These are phyloP conservation scores for Proterorhinus semilunaris DNA, from an alignment of 2,113 vertebrate species.

Conservation along the genomic window DNA sequence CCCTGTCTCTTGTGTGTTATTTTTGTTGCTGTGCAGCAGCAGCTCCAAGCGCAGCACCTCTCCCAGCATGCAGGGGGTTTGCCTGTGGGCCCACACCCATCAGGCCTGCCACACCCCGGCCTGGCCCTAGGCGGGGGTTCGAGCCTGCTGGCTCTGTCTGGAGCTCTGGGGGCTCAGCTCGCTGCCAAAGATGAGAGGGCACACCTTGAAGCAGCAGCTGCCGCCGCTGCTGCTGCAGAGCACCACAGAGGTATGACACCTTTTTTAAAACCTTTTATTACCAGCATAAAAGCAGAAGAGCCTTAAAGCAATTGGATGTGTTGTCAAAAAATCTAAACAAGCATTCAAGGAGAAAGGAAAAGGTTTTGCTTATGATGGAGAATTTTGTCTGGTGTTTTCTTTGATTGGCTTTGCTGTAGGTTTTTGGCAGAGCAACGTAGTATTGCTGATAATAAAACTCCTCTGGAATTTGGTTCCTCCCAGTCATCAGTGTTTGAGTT, in stretches of 20 bases:
- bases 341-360: conserved; percentile 22
- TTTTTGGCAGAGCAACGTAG: conserved; percentile 30
- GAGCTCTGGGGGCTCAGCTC: conserved; percentile 83
- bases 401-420: conserved; percentile 38
- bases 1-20: conserved; percentile 16
- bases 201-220: conserved; percentile 75
- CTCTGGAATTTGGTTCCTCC: conserved; percentile 32
- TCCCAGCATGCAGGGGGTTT: conserved; percentile 85
- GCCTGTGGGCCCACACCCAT: conserved; percentile 81
- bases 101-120: conserved; percentile 76
- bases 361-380: neutral
- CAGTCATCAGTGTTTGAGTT: conserved; percentile 42
- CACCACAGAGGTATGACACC: conserved; percentile 80
- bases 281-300: conserved; percentile 5
- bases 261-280: neutral
- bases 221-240: conserved; percentile 70
- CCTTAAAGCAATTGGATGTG: neutral
- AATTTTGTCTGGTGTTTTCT: conserved; percentile 27
- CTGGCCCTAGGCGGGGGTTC: conserved; percentile 81
- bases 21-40: conserved; percentile 74
- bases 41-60: conserved; percentile 91
- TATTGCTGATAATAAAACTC: conserved; percentile 40
- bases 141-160: conserved; percentile 83
- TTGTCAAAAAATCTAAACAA: conserved; percentile 7
- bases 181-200: conserved; percentile 85